Evolutionary conservation across 2,888 invertebrate species (phyloP).

Genomic region (Bombylius major): DNA sequence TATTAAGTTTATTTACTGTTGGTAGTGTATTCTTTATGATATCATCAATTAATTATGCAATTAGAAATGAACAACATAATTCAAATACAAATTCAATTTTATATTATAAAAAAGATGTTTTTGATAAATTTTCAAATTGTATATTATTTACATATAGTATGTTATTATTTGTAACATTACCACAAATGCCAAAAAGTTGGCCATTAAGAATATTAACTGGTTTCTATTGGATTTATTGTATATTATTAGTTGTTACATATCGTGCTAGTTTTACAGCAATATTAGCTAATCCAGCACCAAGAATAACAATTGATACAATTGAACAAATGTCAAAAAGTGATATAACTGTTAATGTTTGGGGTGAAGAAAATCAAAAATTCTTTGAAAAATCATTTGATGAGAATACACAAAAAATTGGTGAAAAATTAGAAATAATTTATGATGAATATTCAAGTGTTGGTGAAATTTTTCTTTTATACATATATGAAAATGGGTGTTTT

Average conservation of each 20-base stretch:
- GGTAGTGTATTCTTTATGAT: slow-evolving; percentile 49
- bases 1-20: slow-evolving; percentile 52
- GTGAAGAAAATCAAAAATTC: slow-evolving; percentile 53
- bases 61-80: neutral
- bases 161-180: slow-evolving; percentile 65
- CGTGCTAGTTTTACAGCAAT: slow-evolving; percentile 77
- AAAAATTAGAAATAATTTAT: slow-evolving; percentile 49
- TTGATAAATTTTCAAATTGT: slow-evolving; percentile 59
- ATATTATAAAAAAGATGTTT: slow-evolving; percentile 46
- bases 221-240: slow-evolving; percentile 79
- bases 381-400: slow-evolving; percentile 58
- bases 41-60: neutral
- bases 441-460: slow-evolving; percentile 49
- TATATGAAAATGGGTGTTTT: no score
- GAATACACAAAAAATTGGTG: slow-evolving; percentile 51
- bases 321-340: slow-evolving; percentile 50
- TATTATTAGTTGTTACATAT: slow-evolving; percentile 66
- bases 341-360: slow-evolving; percentile 61
- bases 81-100: neutral
- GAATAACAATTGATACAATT: slow-evolving; percentile 68
- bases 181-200: slow-evolving; percentile 66
- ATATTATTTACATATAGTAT: slow-evolving; percentile 70
- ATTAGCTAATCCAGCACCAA: slow-evolving; percentile 61
- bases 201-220: slow-evolving; percentile 68
- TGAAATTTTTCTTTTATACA: neutral